Evolutionary conservation across 2,113 vertebrate genomes (phyloP).

Genomic region (Passer montanus): DNA sequence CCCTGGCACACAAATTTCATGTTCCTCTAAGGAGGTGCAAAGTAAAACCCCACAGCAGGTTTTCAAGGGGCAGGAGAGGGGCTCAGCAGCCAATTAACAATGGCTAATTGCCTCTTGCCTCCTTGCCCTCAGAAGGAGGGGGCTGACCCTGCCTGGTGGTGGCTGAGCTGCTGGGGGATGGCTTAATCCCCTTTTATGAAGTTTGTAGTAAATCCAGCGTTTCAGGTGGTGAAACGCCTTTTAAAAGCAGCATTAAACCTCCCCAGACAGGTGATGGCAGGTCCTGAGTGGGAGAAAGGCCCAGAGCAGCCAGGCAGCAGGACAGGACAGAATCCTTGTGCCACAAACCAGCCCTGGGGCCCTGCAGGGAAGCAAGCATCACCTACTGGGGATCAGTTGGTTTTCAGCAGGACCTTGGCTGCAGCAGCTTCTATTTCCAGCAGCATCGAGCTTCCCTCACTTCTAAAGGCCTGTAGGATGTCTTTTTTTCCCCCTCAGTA

Average conservation of each 20-base stretch:
- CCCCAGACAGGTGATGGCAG: not conserved
- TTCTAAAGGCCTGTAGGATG: not conserved
- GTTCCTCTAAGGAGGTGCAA: not conserved
- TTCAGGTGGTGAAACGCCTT: not conserved
- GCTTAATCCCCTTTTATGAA: not conserved
- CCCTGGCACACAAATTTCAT: not conserved
- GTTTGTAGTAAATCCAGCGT: not conserved
- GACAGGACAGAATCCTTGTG: not conserved
- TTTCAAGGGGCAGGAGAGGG: not conserved
- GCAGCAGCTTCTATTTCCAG: conserved; percentile 5
- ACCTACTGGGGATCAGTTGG: not conserved
- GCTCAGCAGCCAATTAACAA: not conserved
- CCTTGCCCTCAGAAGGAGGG: not conserved
- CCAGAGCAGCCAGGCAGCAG: not conserved
- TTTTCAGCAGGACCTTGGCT: not conserved
- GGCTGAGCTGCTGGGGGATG: not conserved
- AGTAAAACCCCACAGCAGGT: not conserved
- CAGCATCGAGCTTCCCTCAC: not conserved
- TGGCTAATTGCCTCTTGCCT: not conserved
- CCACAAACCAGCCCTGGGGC: not conserved
- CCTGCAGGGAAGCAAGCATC: not conserved
- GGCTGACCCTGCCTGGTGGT: not conserved
- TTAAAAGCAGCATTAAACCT: not conserved
- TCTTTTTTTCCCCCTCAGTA: not conserved
- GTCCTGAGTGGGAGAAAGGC: not conserved